Percentiles rank a stretch among this genome's conserved stretches.
phyloP scores from a whole-genome alignment of 2,888 invertebrate genomes.

The Carterocephalus palaemon region DNA sequence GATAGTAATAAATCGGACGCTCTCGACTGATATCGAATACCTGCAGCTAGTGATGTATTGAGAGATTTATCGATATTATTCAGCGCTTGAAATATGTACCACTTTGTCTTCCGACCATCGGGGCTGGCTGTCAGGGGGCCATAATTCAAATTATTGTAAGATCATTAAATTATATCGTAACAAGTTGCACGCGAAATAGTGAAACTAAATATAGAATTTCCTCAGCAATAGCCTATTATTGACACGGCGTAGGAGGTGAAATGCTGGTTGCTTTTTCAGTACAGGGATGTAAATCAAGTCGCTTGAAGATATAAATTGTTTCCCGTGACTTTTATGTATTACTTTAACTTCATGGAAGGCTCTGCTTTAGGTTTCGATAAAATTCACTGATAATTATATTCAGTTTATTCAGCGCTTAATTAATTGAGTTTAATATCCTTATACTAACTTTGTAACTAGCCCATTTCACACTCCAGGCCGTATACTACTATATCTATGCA shows the following conservation, averaged over 20 bases:
- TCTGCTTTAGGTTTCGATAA: no score
- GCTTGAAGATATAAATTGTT: neutral
- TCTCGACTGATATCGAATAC: conserved; percentile 21
- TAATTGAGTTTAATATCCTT: no score
- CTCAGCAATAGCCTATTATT: conserved; percentile 13
- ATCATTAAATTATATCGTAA: conserved; percentile 21
- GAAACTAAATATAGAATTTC: conserved; percentile 10
- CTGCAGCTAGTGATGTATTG: conserved; percentile 18
- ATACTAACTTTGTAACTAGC: no score
- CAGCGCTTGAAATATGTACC: conserved; percentile 22
- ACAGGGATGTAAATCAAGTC: neutral
- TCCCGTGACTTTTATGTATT: no score
- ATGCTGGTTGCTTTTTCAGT: conserved; percentile 4
- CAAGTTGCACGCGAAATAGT: conserved; percentile 21
- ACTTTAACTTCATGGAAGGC: no score
- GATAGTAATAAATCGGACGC: conserved; percentile 22
- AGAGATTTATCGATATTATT: conserved; percentile 24
- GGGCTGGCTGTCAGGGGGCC: conserved; percentile 17
- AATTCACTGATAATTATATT: no score
- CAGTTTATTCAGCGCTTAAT: no score
- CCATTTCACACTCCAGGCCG: no score
- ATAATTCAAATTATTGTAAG: conserved; percentile 24
- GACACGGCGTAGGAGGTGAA: conserved; percentile 8
- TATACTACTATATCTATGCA: no score
- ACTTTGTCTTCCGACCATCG: conserved; percentile 23